Evolutionary conservation across 2,113 vertebrate genomes (phyloP), one percentile per base, ranked within the genome.

Genomic region (Prochilodus magdalenae): DNA sequence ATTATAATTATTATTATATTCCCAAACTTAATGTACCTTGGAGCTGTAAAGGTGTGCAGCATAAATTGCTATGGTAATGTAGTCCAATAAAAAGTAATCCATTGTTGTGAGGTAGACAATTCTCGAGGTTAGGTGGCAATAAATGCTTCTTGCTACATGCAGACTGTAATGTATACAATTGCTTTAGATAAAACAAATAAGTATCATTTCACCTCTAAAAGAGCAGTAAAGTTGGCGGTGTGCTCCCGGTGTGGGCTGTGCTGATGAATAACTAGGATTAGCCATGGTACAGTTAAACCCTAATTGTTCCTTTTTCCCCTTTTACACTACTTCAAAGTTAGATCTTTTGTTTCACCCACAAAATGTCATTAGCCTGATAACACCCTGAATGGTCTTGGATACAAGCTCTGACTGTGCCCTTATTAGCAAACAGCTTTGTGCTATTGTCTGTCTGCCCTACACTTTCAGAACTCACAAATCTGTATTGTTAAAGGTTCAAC

Each of bases 181-280:
- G 40, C 40, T 44, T 11, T 44, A 44, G 40, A 44, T 44, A 44
- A 5, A 44, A 10, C 4, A 11, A 44, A 10, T 44, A 75, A 75
- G 72, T 63, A 67, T 81, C 29, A 29, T 67, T 81, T 81, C 80
- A 75, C 80, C 60, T 75, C 80, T 74, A 26, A n/a, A 40, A 30
- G 44, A 30, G 29, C 72, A 81, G 29, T 63, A 57, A 51, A 75
- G 59, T 67, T 20, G 27, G 47, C 49, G 29, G 24, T 53, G 2
- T 33, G 22, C 53, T n/a, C 73, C 88, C 63, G 67, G 71, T 59
- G 77, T 51, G 69, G 36, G 67, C 80, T 77, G 49, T 77, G 77
- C 83, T 65, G 51, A 44, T 74, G 86, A 87, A 83, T 71, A 66
- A 27, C 65, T 51, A 33, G 84, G 86, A 90, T 90, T 90, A 89